Conservation (phyloP, 2,888 invertebrate genomes). For the Hyposoter didymator region DNA sequence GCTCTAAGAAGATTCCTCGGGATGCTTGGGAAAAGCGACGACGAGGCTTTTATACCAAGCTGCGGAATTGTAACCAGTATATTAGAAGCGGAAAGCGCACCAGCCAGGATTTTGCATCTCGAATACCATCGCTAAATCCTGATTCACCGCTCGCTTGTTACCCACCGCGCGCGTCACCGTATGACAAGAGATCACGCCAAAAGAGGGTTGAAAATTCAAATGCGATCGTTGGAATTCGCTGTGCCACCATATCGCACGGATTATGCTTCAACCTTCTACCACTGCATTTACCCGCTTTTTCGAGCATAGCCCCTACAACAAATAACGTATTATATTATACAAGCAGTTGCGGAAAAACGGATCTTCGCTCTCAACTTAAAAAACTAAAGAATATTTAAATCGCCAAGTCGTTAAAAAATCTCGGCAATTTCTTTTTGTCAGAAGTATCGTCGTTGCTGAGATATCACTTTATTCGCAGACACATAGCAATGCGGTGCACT, state of each 20-base stretch:
- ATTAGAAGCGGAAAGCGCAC: constrained; percentile 10
- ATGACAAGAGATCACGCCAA: constrained; percentile 12
- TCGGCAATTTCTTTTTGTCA: background rate
- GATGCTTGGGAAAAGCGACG: constrained; percentile 2
- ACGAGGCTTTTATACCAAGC: background rate
- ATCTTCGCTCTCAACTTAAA: too few species aligned
- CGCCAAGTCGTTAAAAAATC: background rate
- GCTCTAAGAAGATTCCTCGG: constrained; percentile 77
- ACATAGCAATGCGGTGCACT: background rate
- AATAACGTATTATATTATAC: background rate
- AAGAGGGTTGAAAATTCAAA: constrained; percentile 25
- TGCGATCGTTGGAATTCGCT: constrained; percentile 35
- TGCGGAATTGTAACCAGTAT: constrained; percentile 37
- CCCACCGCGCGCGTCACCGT: constrained; percentile 51
- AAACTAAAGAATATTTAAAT: background rate
- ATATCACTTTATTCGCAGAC: background rate
- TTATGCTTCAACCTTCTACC: background rate
- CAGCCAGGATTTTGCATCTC: constrained; percentile 52
- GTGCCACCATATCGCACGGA: constrained; percentile 24
- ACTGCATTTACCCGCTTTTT: background rate
- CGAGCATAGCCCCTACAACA: background rate
- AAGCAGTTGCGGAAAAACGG: background rate
- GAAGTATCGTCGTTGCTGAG: background rate
- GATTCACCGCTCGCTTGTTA: constrained; percentile 74
- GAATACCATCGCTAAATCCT: constrained; percentile 72